A percentile compares a stretch with the other conserved stretches of the same genome.
phyloP scores from a whole-genome alignment of 2,888 invertebrate species.

The Prenolepis imparis region DNA sequence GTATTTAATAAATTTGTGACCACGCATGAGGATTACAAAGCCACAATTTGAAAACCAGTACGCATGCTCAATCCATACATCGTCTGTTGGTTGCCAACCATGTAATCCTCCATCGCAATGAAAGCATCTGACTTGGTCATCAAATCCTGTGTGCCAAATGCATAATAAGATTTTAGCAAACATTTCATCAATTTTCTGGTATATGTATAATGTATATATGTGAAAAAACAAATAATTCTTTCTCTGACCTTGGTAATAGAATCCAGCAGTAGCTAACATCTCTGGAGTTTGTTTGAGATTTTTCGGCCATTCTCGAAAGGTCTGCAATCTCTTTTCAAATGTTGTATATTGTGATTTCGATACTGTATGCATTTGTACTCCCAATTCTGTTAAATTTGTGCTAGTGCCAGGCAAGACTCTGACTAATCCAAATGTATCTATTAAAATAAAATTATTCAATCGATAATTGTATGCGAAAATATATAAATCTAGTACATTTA shows the following conservation, averaged over 20 bases:
- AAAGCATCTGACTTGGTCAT: constrained; percentile 95
- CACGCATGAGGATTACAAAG: constrained; percentile 93
- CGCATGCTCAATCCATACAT: constrained; percentile 98
- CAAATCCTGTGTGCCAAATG: constrained; percentile 87
- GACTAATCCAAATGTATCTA: constrained; percentile 82
- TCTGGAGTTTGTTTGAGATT: constrained; percentile 92
- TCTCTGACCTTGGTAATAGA: constrained; percentile 91
- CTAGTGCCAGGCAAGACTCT: constrained; percentile 82
- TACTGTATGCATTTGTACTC: constrained; percentile 88
- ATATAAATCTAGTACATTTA: neutral
- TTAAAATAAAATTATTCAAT: constrained; percentile 37
- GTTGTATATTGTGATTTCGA: constrained; percentile 91
- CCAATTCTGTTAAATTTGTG: constrained; percentile 87
- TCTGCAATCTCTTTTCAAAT: constrained; percentile 90
- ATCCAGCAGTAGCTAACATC: constrained; percentile 94
- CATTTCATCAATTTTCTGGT: neutral
- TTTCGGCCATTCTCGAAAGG: constrained; percentile 93
- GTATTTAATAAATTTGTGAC: constrained; percentile 91
- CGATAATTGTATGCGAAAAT: neutral
- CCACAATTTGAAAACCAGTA: constrained; percentile 97
- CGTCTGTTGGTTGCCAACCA: constrained; percentile 96
- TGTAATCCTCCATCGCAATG: constrained; percentile 97
- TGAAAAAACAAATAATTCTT: neutral
- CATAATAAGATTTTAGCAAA: constrained; percentile 22
- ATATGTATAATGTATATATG: neutral